Percentiles rank a stretch among this genome's conserved stretches.
Evolutionary conservation across 2,888 invertebrate genomes (phyloP).

Genomic region (Hybos culiciformis): DNA sequence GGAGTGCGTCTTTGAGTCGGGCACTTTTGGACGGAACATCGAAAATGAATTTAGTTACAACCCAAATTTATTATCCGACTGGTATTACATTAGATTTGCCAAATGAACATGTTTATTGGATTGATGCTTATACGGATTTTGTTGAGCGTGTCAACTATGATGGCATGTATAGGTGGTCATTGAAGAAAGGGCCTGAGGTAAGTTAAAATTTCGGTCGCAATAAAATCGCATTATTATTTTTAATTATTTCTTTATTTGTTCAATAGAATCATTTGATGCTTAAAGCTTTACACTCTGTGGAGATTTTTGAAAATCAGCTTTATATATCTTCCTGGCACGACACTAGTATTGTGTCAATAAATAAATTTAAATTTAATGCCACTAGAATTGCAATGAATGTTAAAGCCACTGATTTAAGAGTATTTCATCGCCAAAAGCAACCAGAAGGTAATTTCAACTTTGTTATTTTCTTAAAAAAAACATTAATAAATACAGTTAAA

Average conservation of each 20-base stretch:
- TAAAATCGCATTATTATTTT: not conserved
- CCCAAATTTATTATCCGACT: conserved; percentile 63
- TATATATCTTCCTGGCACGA: conserved; percentile 61
- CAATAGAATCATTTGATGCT: conserved; percentile 26
- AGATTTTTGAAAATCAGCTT: conserved; percentile 57
- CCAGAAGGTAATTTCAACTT: conserved; percentile 43
- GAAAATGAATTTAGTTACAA: conserved; percentile 44
- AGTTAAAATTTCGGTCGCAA: conserved; percentile 13
- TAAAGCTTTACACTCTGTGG: conserved; percentile 47
- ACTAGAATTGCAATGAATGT: conserved; percentile 39
- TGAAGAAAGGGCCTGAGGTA: conserved; percentile 30
- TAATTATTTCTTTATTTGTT: conserved; percentile 7
- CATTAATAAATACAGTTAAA: not conserved
- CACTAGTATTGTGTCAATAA: conserved; percentile 46
- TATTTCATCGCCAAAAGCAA: conserved; percentile 65
- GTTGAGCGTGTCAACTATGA: conserved; percentile 67
- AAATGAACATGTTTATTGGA: conserved; percentile 60
- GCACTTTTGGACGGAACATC: conserved; percentile 51
- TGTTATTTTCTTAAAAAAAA: not conserved
- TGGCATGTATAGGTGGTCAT: conserved; percentile 45
- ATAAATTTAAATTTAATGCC: conserved; percentile 42
- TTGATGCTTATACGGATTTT: conserved; percentile 65
- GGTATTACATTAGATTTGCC: conserved; percentile 60
- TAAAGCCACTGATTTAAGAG: conserved; percentile 48
- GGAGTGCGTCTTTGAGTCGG: conserved; percentile 51